Conservation (phyloP, 2,888 invertebrate genomes). For the Ophion slaviceki region DNA sequence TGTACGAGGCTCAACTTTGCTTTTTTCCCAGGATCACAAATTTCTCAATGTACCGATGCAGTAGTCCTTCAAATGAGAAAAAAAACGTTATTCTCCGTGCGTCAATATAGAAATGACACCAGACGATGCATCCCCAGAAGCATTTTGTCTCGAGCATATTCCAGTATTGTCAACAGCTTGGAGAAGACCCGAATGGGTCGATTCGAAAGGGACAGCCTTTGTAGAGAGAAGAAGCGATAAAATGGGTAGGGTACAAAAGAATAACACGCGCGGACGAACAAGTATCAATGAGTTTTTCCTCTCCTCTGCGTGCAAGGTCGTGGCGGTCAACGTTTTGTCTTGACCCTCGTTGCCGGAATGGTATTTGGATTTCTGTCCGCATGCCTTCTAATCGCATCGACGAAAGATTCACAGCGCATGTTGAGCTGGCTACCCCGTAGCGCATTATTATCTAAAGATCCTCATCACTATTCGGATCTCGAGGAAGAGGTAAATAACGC, state of each 20-base stretch:
- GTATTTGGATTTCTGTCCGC: slow-evolving; percentile 91
- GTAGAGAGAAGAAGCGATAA: background rate
- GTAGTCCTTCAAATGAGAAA: background rate
- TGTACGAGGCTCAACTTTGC: background rate
- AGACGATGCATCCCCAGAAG: background rate
- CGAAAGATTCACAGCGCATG: slow-evolving; percentile 85
- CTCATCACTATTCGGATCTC: slow-evolving; percentile 81
- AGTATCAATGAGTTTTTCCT: slow-evolving; percentile 28
- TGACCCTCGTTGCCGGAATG: slow-evolving; percentile 89
- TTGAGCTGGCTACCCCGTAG: slow-evolving; percentile 84
- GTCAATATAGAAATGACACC: background rate
- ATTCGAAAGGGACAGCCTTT: background rate
- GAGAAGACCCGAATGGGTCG: background rate
- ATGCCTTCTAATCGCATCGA: slow-evolving; percentile 88
- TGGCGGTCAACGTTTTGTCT: slow-evolving; percentile 87
- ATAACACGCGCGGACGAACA: background rate
- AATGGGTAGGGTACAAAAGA: background rate
- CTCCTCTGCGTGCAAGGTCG: slow-evolving; percentile 69
- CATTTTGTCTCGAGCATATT: background rate
- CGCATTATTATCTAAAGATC: slow-evolving; percentile 80
- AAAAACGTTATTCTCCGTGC: background rate
- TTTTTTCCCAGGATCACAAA: background rate
- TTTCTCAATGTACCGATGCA: background rate
- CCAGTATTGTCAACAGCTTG: background rate
- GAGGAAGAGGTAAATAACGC: slow-evolving; percentile 77